These are phyloP conservation scores for Drosophila pullipes DNA, from an alignment of 2,888 invertebrate species.

Conservation along the genomic window DNA sequence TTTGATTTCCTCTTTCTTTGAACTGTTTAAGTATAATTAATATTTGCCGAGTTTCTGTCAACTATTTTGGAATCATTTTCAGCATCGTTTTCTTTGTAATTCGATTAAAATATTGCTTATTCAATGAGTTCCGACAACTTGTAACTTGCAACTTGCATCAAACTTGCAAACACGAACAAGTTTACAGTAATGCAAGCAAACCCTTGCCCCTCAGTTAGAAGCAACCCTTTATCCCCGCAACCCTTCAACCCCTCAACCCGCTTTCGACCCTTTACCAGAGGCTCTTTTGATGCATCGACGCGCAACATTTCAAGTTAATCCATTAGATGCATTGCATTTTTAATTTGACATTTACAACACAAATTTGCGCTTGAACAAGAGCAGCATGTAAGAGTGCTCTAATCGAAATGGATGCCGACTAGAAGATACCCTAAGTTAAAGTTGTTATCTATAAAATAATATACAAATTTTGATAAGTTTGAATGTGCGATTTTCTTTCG, in stretches of 20 bases:
- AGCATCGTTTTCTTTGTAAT: conserved; percentile 39
- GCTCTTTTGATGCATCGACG: conserved; percentile 70
- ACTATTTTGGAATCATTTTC: conserved; percentile 26
- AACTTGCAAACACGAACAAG: conserved; percentile 9
- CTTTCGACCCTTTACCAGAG: not conserved
- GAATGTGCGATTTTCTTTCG: not conserved
- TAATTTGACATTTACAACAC: conserved; percentile 78
- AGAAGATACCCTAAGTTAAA: not conserved
- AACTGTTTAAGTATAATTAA: not conserved
- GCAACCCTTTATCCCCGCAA: no score
- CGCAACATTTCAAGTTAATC: conserved; percentile 69
- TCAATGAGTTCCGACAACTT: conserved; percentile 48
- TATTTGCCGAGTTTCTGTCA: not conserved
- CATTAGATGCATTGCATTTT: conserved; percentile 78
- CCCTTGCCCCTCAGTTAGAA: not conserved
- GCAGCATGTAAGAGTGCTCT: not conserved
- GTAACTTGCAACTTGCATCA: not conserved
- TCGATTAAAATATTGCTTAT: conserved; percentile 59
- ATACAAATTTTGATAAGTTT: fast-evolving
- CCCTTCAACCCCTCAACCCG: no score
- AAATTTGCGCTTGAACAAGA: conserved; percentile 54
- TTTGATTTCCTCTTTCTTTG: not conserved
- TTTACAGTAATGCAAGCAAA: not conserved
- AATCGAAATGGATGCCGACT: not conserved
- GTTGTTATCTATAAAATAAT: fast-evolving